A percentile compares a stretch with the other conserved stretches of the same genome.
Evolutionary conservation across 2,113 vertebrate genomes (phyloP).

Genomic region (Herpailurus yagouaroundi): DNA sequence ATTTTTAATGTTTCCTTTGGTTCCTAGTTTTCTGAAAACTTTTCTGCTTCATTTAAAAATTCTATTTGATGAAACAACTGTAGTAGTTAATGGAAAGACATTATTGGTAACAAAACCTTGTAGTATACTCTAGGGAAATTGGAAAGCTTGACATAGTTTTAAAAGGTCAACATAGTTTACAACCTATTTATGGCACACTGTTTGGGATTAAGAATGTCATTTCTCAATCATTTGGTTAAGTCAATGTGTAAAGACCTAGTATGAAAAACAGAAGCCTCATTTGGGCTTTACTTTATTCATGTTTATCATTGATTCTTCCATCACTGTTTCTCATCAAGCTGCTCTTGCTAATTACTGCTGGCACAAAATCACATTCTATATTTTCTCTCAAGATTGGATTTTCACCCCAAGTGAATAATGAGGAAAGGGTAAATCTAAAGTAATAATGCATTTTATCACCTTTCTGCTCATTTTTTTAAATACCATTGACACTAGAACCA

Average conservation of each 20-base stretch:
- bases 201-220: conserved; percentile 44
- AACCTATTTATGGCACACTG: neutral
- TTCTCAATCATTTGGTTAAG: conserved; percentile 50
- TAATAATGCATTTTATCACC: conserved; percentile 58
- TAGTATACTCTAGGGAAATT: neutral
- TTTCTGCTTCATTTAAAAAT: conserved; percentile 11
- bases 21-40: neutral
- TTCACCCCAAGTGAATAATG: conserved; percentile 7
- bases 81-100: neutral
- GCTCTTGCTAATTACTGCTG: conserved; percentile 54
- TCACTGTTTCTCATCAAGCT: conserved; percentile 60
- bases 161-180: conserved; percentile 33
- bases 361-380: conserved; percentile 31
- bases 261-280: conserved; percentile 26
- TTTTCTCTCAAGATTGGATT: conserved; percentile 49
- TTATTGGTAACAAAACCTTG: neutral
- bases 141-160: conserved; percentile 19
- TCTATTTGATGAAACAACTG: neutral
- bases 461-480: conserved; percentile 54
- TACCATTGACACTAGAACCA: conserved; percentile 32
- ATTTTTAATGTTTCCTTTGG: neutral
- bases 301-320: conserved; percentile 58
- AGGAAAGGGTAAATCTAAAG: neutral
- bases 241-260: conserved; percentile 9
- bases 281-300: conserved; percentile 48